Evolutionary conservation across 2,888 invertebrate genomes (phyloP).

Genomic region (Leucoptera coffeella): DNA sequence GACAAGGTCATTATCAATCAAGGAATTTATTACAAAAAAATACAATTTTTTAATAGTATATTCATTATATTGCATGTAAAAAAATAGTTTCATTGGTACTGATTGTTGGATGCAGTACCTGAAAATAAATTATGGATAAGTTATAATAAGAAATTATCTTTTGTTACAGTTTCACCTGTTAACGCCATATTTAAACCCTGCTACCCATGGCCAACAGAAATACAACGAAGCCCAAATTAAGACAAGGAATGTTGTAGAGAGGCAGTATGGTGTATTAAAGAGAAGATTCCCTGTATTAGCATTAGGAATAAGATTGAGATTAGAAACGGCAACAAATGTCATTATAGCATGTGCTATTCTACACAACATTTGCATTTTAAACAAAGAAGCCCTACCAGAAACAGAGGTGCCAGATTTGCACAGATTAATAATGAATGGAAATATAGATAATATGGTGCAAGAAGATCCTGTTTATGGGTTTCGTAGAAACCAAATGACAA

Average conservation of each 20-base stretch:
- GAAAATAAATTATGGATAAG: not conserved
- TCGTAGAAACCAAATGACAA: constrained; percentile 1
- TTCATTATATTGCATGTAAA: not conserved
- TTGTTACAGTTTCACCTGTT: constrained; percentile 5
- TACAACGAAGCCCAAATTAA: constrained; percentile 9
- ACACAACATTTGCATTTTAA: constrained; percentile 7
- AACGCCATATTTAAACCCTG: constrained; percentile 8
- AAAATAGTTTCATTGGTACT: not conserved
- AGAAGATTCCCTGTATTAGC: constrained; percentile 12
- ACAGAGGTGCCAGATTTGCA: constrained; percentile 7
- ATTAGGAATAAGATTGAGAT: constrained; percentile 10
- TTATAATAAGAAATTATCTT: not conserved
- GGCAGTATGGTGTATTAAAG: constrained; percentile 11
- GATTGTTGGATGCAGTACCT: not conserved
- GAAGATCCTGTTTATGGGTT: not conserved
- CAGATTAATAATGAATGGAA: constrained; percentile 1
- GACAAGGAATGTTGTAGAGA: constrained; percentile 9
- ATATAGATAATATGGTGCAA: not conserved
- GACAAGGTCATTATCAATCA: no score
- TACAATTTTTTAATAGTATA: constrained; percentile 1
- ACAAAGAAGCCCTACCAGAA: constrained; percentile 6
- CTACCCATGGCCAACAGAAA: constrained; percentile 4
- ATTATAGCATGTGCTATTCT: constrained; percentile 8
- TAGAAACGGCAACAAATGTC: constrained; percentile 6
- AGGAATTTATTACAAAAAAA: no score